phyloP scores from a whole-genome alignment of 1,140 invertebrate genomes.

The Chelonus insularis region DNA sequence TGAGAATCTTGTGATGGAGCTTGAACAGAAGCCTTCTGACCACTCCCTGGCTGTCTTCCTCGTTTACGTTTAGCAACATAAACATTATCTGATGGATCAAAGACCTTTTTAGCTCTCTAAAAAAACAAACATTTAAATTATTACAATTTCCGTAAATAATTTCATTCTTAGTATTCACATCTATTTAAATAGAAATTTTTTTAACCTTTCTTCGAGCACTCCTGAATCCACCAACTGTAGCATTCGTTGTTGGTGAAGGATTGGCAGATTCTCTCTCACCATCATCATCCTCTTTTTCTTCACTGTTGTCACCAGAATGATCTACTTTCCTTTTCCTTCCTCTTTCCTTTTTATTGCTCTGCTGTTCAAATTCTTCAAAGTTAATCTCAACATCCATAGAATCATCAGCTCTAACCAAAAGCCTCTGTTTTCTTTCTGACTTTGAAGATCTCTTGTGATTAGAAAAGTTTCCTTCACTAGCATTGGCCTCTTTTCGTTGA shows the following conservation, averaged over 20 bases:
- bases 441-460: constrained; percentile 49
- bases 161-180: no score
- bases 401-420: constrained; percentile 52
- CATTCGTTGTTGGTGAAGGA: constrained; percentile 53
- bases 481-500: constrained; percentile 32
- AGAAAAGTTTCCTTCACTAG: constrained; percentile 29
- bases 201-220: constrained; percentile 56
- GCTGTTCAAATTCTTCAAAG: constrained; percentile 48
- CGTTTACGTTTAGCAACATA: constrained; percentile 68
- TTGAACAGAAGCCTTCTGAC: constrained; percentile 61
- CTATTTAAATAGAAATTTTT: constrained; percentile 14
- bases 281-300: constrained; percentile 55
- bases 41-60: constrained; percentile 64
- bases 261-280: constrained; percentile 52
- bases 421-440: constrained; percentile 51
- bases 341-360: constrained; percentile 40
- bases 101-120: constrained; percentile 72
- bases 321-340: constrained; percentile 25
- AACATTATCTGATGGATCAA: constrained; percentile 76
- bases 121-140: constrained; percentile 32
- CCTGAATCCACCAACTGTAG: constrained; percentile 46
- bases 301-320: constrained; percentile 42
- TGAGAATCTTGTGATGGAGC: constrained; percentile 42
- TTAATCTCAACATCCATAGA: constrained; percentile 51
- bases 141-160: no score